Evolutionary conservation across 1,140 invertebrate species (phyloP).

Genomic region (Drosophila lacteicornis): DNA sequence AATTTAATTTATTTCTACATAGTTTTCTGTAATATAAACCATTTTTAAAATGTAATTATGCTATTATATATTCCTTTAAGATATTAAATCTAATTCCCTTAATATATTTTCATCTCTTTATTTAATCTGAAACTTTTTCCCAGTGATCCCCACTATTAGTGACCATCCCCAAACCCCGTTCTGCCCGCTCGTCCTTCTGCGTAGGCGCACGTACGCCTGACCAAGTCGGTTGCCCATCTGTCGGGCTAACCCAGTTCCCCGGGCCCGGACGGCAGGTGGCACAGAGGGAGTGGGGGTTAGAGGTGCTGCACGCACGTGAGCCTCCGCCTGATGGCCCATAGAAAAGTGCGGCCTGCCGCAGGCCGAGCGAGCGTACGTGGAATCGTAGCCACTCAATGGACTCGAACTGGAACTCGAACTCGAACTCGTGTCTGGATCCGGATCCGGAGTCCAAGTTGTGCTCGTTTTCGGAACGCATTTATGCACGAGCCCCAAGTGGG

Average conservation of each 20-base stretch:
- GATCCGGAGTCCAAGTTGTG: slow-evolving; percentile 16
- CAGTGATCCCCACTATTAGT: slow-evolving; percentile 14
- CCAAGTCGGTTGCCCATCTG: slow-evolving; percentile 50
- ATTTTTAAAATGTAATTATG: background rate
- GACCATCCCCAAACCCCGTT: background rate
- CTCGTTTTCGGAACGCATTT: slow-evolving; percentile 49
- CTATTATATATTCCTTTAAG: background rate
- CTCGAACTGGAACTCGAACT: slow-evolving; percentile 12
- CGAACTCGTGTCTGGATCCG: background rate
- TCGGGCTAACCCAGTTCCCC: slow-evolving; percentile 57
- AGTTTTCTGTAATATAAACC: background rate
- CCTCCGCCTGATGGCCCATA: slow-evolving; percentile 49
- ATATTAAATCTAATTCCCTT: no score
- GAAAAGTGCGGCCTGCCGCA: slow-evolving; percentile 47
- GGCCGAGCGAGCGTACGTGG: slow-evolving; percentile 28
- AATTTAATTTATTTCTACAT: background rate
- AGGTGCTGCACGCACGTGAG: slow-evolving; percentile 59
- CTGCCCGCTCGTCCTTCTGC: slow-evolving; percentile 10
- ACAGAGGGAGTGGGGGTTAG: background rate
- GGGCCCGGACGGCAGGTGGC: slow-evolving; percentile 23
- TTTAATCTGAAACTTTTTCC: background rate
- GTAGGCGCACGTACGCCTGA: slow-evolving; percentile 48
- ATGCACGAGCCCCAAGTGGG: slow-evolving; percentile 55
- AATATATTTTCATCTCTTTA: background rate
- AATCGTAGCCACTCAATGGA: slow-evolving; percentile 49